These are phyloP conservation scores for Megastigmus dorsalis DNA, from an alignment of 2,888 invertebrate species.

Conservation along the genomic window DNA sequence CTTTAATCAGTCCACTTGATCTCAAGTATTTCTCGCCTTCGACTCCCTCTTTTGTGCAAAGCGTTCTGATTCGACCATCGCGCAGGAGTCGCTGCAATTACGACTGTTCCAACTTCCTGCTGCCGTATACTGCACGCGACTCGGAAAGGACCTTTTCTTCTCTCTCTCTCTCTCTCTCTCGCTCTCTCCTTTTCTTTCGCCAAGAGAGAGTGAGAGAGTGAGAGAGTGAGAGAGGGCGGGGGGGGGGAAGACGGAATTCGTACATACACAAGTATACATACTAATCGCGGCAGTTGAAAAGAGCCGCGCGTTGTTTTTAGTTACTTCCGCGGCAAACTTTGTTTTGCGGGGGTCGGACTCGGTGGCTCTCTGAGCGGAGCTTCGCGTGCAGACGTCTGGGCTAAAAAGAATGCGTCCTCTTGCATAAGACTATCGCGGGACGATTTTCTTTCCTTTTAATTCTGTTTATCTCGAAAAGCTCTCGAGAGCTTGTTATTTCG, in stretches of 20 bases:
- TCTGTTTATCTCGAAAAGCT: too few species aligned
- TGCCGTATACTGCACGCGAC: slow-evolving; percentile 37
- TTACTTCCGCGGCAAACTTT: slow-evolving; percentile 37
- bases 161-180: slow-evolving; percentile 23
- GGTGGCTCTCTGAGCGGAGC: slow-evolving; percentile 4
- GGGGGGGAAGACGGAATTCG: neutral
- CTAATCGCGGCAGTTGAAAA: slow-evolving; percentile 9
- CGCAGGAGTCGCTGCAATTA: slow-evolving; percentile 24
- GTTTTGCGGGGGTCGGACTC: too few species aligned
- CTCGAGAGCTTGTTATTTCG: too few species aligned
- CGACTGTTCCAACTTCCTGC: slow-evolving; percentile 26
- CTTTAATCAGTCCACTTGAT: slow-evolving; percentile 52
- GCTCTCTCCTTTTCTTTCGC: neutral
- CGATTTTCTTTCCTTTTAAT: too few species aligned
- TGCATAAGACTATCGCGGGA: too few species aligned
- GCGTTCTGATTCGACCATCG: slow-evolving; percentile 45
- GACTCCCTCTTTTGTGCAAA: neutral
- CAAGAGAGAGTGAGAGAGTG: neutral
- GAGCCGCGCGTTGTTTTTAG: neutral
- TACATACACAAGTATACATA: neutral
- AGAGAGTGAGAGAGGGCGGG: neutral
- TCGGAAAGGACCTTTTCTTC: slow-evolving; percentile 1
- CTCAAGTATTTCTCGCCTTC: slow-evolving; percentile 31
- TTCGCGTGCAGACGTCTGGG: slow-evolving; percentile 27
- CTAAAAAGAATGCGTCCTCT: neutral